A percentile compares a stretch with the other conserved stretches of the same genome.
These are phyloP conservation scores for Drosophila pandora DNA, from an alignment of 1,140 invertebrate genomes.

Conservation along the genomic window DNA sequence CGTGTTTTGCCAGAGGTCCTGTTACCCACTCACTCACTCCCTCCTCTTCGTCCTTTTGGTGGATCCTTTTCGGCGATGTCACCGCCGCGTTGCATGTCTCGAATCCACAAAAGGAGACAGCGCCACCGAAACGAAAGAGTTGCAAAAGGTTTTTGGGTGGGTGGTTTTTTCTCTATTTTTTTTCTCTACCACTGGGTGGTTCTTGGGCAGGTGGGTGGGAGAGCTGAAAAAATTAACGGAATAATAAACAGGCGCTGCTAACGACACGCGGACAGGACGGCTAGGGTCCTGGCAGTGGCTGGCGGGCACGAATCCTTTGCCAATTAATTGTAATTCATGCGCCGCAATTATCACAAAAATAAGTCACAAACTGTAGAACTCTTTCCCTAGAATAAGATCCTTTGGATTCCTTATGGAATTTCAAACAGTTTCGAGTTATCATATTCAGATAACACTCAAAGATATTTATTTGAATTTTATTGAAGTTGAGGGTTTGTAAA, in stretches of 20 bases:
- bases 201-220: constrained; percentile 9
- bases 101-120: constrained; percentile 55
- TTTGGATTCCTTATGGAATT: not conserved
- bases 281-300: constrained; percentile 9
- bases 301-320: constrained; percentile 74
- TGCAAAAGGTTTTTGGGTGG: not conserved
- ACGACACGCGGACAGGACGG: constrained; percentile 63
- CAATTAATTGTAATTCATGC: constrained; percentile 82
- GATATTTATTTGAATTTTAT: not conserved
- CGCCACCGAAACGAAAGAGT: constrained; percentile 26
- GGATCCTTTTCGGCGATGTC: constrained; percentile 72
- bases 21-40: not conserved
- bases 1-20: constrained; percentile 19
- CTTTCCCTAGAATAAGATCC: not conserved
- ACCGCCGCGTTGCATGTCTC: constrained; percentile 76
- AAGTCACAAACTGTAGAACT: not conserved
- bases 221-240: constrained; percentile 70
- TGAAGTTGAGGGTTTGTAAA: no score
- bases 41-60: not conserved
- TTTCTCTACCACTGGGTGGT: not conserved
- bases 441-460: not conserved
- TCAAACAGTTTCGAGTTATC: constrained; percentile 39
- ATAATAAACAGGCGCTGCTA: constrained; percentile 82
- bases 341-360: constrained; percentile 79
- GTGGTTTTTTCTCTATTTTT: not conserved